phyloP scores from a whole-genome alignment of 2,113 vertebrate species.

The Lophotis ruficrista region DNA sequence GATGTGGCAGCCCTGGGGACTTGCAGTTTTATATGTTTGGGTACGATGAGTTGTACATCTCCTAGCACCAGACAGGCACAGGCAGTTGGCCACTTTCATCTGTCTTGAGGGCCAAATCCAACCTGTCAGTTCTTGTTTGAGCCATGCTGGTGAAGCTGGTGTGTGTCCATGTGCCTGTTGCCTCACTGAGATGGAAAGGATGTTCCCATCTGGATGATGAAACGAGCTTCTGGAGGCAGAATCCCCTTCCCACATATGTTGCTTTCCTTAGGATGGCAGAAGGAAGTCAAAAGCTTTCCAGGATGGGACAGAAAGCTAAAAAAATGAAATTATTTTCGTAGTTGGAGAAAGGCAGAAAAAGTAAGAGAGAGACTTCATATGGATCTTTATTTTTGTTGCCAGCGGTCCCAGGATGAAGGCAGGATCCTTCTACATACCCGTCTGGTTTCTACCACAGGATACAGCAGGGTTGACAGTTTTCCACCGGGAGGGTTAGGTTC shows the following conservation, averaged over 20 bases:
- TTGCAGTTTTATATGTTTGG: not conserved
- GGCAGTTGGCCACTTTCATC: not conserved
- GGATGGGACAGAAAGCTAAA: not conserved
- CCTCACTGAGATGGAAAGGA: not conserved
- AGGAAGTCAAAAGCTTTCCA: not conserved
- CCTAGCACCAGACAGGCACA: not conserved
- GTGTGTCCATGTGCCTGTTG: not conserved
- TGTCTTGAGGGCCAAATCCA: not conserved
- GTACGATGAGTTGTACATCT: not conserved
- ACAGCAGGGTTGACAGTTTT: not conserved
- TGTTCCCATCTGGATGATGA: not conserved
- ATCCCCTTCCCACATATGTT: not conserved
- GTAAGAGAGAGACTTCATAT: not conserved
- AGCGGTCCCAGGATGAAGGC: not conserved
- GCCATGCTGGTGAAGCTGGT: not conserved
- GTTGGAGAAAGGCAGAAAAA: not conserved
- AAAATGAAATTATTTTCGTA: not conserved
- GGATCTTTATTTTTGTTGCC: not conserved
- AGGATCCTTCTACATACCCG: not conserved
- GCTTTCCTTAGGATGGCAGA: not conserved
- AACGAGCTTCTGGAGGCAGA: not conserved
- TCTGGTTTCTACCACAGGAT: not conserved
- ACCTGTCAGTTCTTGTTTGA: fast-evolving
- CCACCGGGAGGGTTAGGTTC: not conserved
- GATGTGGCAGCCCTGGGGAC: not conserved